Evolutionary conservation across 2,797 vertebrate species (phyloP).

Genomic region (Pygocentrus nattereri): DNA sequence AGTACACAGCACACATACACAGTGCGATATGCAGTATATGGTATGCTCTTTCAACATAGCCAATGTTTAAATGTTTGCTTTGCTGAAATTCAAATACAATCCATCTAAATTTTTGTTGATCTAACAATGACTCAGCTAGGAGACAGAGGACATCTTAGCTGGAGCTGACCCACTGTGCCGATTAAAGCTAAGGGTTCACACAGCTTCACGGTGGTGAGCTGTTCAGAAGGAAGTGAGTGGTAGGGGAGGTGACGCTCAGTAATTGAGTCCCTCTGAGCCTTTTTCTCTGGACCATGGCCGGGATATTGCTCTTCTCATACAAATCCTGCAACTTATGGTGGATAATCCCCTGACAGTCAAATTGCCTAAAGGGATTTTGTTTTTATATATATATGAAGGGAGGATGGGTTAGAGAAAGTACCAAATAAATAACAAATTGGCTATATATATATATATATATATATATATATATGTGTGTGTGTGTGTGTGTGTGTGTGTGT

Average conservation of each 20-base stretch:
- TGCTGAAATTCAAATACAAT: neutral
- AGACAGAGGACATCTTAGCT: neutral
- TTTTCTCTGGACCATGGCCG: conserved; percentile 44
- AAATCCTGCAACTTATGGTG: conserved; percentile 72
- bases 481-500: too few species aligned
- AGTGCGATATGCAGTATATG: too few species aligned
- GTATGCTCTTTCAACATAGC: too few species aligned
- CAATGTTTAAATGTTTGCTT: neutral
- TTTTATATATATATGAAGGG: too few species aligned
- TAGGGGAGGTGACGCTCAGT: conserved; percentile 41
- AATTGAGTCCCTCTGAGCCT: conserved; percentile 61
- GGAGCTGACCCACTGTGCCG: conserved; percentile 56
- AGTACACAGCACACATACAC: too few species aligned
- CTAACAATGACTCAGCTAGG: neutral
- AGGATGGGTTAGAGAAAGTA: too few species aligned
- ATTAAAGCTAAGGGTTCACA: neutral
- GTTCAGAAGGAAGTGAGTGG: conserved; percentile 16
- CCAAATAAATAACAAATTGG: too few species aligned
- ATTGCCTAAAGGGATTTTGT: conserved; percentile 71
- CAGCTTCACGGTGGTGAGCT: conserved; percentile 6
- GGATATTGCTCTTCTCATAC: conserved; percentile 54
- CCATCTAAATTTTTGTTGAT: neutral
- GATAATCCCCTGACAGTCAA: conserved; percentile 74
- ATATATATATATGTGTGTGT: too few species aligned
- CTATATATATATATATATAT: too few species aligned